Base-by-base conservation (phyloP, 2,888 invertebrate genomes). In the Polydrusus cervinus region DNA sequence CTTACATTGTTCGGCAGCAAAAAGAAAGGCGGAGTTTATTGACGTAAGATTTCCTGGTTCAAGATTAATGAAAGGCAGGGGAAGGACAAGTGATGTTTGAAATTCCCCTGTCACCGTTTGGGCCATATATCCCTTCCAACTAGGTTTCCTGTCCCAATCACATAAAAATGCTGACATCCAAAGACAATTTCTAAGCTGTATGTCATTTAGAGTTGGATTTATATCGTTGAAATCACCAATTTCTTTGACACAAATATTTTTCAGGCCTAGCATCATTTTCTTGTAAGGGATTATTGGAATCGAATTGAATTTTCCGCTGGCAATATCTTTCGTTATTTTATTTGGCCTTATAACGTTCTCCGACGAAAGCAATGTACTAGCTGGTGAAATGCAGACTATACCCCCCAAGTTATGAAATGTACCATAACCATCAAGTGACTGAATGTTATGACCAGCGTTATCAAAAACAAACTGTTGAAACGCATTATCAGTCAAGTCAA, bases 361-460 rank as follows among this genome's bases (percentile, higher is more conserved):
- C 3, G 40, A 20, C 14, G 62, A 62, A n/a, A 45, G 43, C 5
- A 20, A 62, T 11, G 11, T 43, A 62, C 62, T 40, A n/a, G 20
- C 9, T 18, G 55, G 67, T 25, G 67, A 18, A 43, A 11, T 43
- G 47, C 67, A 67, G 30, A 67, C 30, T 34, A 67, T 67, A 14
- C 67, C 67, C 8, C 67, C 53, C 67, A 25, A 53, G 40, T 30
- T 14, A 30, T 67, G 55, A 67, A 53, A 67, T n/a, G 53, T 67
- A 3, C 67, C 67, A 38, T 67, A 53, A 53, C 53, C 67, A 67
- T 25, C 53, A 8, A 67, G 53, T 18, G 67, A 25, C 25, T 53
- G 53, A 18, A 53, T 55, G 30, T 67, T 67, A 38, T 53, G 38
- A 16, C 30, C 51, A 34, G 67, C 67, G 67, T 53, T 25, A 25